Conservation (phyloP, 2,797 vertebrate genomes). For the Peromyscus eremicus region DNA sequence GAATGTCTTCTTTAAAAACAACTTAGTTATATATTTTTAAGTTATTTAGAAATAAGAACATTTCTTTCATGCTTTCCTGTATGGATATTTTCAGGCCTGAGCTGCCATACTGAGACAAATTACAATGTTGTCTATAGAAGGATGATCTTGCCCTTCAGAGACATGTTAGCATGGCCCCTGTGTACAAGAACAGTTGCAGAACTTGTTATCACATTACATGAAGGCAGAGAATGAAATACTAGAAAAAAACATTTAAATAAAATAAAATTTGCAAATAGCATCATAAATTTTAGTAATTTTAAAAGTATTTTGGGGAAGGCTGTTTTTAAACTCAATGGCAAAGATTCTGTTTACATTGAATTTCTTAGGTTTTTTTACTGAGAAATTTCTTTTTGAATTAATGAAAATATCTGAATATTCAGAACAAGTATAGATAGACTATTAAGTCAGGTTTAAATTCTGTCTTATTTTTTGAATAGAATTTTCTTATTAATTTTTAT, state of each 20-base stretch:
- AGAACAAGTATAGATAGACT: conserved; percentile 15
- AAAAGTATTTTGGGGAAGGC: neutral
- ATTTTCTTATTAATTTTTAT: conserved; percentile 33
- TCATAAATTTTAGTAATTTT: conserved; percentile 56
- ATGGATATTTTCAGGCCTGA: neutral
- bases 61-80: conserved; percentile 35
- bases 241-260: neutral
- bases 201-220: neutral
- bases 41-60: conserved; percentile 48
- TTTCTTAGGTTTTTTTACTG: conserved; percentile 49
- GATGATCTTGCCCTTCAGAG: neutral
- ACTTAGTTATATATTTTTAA: neutral
- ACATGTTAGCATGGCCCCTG: neutral
- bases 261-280: neutral
- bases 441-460: neutral
- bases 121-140: neutral
- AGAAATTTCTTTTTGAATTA: neutral
- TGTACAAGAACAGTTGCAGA: neutral
- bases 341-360: neutral
- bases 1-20: conserved; percentile 40
- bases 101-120: neutral
- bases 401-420: conserved; percentile 24
- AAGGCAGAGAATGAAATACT: neutral
- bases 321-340: conserved; percentile 25
- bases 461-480: conserved; percentile 37